Conservation (phyloP, 1,140 invertebrate species). For the Meloidogyne exigua region DNA sequence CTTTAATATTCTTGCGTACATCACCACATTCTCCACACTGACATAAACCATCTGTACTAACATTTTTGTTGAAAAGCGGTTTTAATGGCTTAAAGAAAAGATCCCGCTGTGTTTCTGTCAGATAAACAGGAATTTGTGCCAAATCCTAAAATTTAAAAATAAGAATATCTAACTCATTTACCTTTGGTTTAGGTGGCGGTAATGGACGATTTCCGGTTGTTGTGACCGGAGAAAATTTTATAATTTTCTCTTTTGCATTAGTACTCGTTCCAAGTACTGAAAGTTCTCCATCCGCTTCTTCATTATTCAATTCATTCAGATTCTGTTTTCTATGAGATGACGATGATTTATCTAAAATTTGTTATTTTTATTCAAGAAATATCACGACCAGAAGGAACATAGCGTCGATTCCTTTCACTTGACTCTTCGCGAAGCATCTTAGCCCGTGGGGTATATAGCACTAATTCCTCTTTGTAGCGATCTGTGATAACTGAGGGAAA, state of each 20-base stretch:
- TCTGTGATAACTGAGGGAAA: slow-evolving; percentile 30
- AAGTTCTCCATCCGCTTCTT: slow-evolving; percentile 14
- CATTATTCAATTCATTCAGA: slow-evolving; percentile 17
- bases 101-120: slow-evolving; percentile 37
- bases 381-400: neutral
- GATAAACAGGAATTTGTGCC: slow-evolving; percentile 35
- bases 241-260: slow-evolving; percentile 4
- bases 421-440: slow-evolving; percentile 8
- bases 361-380: neutral
- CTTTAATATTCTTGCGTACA: slow-evolving; percentile 18
- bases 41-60: slow-evolving; percentile 20
- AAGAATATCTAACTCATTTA: neutral
- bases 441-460: slow-evolving; percentile 32
- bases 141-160: slow-evolving; percentile 25
- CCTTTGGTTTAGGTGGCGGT: slow-evolving; percentile 26
- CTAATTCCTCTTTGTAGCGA: slow-evolving; percentile 25
- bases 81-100: slow-evolving; percentile 38
- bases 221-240: slow-evolving; percentile 5
- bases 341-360: slow-evolving; percentile 18
- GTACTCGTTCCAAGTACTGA: slow-evolving; percentile 6
- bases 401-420: neutral
- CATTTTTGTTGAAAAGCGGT: slow-evolving; percentile 31
- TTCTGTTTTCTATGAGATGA: slow-evolving; percentile 38
- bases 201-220: neutral
- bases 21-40: slow-evolving; percentile 41